These are phyloP conservation scores for Volucella inflata DNA, from an alignment of 2,888 invertebrate genomes.

Conservation along the genomic window DNA sequence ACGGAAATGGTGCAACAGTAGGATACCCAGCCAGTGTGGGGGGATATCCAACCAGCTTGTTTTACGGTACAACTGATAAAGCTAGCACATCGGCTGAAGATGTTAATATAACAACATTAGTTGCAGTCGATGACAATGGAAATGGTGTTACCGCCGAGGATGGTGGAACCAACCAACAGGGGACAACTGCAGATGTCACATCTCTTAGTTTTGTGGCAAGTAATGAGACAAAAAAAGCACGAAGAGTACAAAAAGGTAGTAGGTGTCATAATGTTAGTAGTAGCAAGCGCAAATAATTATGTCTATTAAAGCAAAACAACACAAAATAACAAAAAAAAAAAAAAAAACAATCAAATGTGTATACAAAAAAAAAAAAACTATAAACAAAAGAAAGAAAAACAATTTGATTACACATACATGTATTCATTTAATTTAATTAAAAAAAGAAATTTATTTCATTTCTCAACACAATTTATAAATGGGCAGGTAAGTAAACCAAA, in stretches of 20 bases:
- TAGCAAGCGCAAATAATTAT: constrained; percentile 82
- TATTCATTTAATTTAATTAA: constrained; percentile 50
- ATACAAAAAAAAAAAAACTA: constrained; percentile 37
- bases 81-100: constrained; percentile 44
- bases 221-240: constrained; percentile 83
- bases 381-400: too few relatives aligned
- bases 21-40: constrained; percentile 1
- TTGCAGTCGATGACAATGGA: constrained; percentile 21
- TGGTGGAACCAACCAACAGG: constrained; percentile 31
- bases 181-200: constrained; percentile 76
- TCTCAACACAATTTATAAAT: constrained; percentile 29
- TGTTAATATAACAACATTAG: neutral
- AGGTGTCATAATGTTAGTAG: constrained; percentile 82
- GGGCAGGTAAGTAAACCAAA: constrained; percentile 31
- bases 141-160: constrained; percentile 34
- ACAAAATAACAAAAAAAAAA: constrained; percentile 22
- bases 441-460: constrained; percentile 20
- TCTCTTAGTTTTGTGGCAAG: constrained; percentile 77
- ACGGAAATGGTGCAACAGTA: neutral
- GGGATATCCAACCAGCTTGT: constrained; percentile 61
- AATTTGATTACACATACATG: constrained; percentile 35
- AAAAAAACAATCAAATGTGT: constrained; percentile 45
- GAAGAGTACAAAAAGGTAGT: constrained; percentile 84
- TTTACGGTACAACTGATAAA: constrained; percentile 63
- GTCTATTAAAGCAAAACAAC: constrained; percentile 36